Evolutionary conservation across 1,140 invertebrate species (phyloP).

Genomic region (Cecropterus lyciades): DNA sequence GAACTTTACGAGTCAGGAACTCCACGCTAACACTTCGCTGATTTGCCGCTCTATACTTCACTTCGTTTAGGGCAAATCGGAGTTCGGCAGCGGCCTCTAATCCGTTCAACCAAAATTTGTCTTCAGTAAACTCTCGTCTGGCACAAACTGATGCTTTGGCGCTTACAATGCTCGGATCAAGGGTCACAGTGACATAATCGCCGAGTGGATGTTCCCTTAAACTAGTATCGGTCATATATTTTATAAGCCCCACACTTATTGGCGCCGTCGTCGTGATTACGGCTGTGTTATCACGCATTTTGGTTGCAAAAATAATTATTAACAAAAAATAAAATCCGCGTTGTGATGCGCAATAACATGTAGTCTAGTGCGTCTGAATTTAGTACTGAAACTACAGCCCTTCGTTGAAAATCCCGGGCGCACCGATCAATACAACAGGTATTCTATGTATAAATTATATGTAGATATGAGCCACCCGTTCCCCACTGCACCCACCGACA

Average conservation of each 20-base stretch:
- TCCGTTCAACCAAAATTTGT: slow-evolving; percentile 23
- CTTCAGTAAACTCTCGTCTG: slow-evolving; percentile 5
- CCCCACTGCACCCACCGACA: neutral
- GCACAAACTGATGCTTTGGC: slow-evolving; percentile 21
- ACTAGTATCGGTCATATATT: slow-evolving; percentile 12
- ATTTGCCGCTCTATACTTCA: slow-evolving; percentile 21
- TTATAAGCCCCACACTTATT: slow-evolving; percentile 10
- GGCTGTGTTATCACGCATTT: neutral
- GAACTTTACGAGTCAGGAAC: slow-evolving; percentile 17
- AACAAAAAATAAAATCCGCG: neutral
- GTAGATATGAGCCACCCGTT: neutral
- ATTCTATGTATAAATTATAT: neutral
- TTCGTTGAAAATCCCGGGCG: slow-evolving; percentile 18
- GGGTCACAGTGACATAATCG: slow-evolving; percentile 7
- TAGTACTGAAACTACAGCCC: slow-evolving; percentile 8
- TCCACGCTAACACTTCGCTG: slow-evolving; percentile 14
- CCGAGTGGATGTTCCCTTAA: neutral
- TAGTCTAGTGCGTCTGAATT: neutral
- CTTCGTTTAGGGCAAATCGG: slow-evolving; percentile 9
- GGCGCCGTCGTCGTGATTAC: slow-evolving; percentile 10
- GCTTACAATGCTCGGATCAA: slow-evolving; percentile 9
- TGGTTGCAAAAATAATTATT: neutral
- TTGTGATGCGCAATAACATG: neutral
- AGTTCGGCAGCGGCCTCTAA: neutral
- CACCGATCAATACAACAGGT: slow-evolving; percentile 24